A percentile compares a stretch with the other conserved stretches of the same genome.
phyloP scores from a whole-genome alignment of 2,113 vertebrate species.

The Oplegnathus fasciatus region DNA sequence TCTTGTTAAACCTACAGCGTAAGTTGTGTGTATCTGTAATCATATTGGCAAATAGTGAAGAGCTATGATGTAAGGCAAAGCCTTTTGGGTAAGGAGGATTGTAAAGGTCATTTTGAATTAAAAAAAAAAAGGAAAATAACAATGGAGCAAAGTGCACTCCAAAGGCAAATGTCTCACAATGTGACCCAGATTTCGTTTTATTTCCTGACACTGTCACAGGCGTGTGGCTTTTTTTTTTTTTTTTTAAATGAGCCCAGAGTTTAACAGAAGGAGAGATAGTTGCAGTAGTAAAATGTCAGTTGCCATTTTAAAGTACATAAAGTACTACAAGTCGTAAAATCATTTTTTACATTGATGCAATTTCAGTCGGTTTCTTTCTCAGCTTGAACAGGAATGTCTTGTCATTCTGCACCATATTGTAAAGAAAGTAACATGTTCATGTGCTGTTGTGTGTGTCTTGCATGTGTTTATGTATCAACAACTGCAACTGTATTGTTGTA shows the following conservation, averaged over 20 bases:
- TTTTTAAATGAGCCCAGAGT: constrained; percentile 36
- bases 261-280: constrained; percentile 1
- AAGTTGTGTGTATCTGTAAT: not conserved
- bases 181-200: constrained; percentile 68
- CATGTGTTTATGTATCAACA: not conserved
- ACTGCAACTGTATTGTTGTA: not conserved
- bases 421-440: not conserved
- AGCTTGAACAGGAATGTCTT: not conserved
- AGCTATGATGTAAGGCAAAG: not conserved
- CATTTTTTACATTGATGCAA: not conserved
- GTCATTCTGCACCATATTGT: no score
- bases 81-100: not conserved
- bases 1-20: not conserved
- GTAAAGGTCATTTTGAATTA: constrained; percentile 38
- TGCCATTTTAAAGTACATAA: constrained; percentile 29
- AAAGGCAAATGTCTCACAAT: constrained; percentile 55
- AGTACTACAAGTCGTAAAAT: not conserved
- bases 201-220: constrained; percentile 40
- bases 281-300: constrained; percentile 31
- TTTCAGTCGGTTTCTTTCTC: not conserved
- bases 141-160: constrained; percentile 33
- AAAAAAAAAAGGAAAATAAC: constrained; percentile 22
- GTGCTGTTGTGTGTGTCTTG: not conserved
- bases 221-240: constrained; percentile 37
- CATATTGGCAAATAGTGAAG: not conserved